Base-by-base conservation (phyloP, 2,113 vertebrate species). In the Corynorhinus townsendii region DNA sequence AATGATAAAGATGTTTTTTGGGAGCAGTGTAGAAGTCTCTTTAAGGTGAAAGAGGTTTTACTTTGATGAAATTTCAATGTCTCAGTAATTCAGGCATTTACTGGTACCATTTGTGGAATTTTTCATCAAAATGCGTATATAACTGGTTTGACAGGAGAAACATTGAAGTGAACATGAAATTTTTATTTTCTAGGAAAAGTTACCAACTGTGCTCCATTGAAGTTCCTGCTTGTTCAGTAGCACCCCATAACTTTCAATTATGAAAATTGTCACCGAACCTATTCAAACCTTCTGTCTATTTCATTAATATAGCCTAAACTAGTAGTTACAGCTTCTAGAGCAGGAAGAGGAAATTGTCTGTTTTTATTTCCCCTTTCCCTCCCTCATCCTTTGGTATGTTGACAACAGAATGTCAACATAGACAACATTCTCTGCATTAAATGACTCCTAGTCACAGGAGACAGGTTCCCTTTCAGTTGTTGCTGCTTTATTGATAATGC, bases 141-240 rank as follows among this genome's bases (percentile, higher is more conserved):
- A 92, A 94, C 40, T 75, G 12, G 16, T 75, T 76, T 92, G 71
- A 71, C 30, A 75, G 64, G 19, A 75, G 19, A 94, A 77, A 72
- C 35, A 73, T 1, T 75, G 47, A 86, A 9, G 2, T 54, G 38
- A 47, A 85, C 49, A 33, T 19, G 5, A 84, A 66, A 62, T 64
- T 84, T 80, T 80, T 92, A 84, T 87, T 85, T 96, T 92, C 59
- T 72, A 75, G 66, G 19, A 90, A 73, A 28, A 62, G n/a, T 12
- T 88, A 81, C 35, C 49, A 82, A 30, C 24, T 45, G 22, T 28
- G 14, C 45, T 49, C 64, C 33, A 52, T 4, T 75, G 47, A 83
- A 83, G n/a, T 56, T 38, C 71, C 43, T 92, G 33, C 16, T 73
- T 93, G 79, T 72, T 83, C 33, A 76, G 24, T 62, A 83, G 54